Percentiles rank a stretch among this genome's conserved stretches.
These are phyloP conservation scores for Microcebus griseorufus DNA, from an alignment of 2,113 vertebrate genomes.

Conservation along the genomic window DNA sequence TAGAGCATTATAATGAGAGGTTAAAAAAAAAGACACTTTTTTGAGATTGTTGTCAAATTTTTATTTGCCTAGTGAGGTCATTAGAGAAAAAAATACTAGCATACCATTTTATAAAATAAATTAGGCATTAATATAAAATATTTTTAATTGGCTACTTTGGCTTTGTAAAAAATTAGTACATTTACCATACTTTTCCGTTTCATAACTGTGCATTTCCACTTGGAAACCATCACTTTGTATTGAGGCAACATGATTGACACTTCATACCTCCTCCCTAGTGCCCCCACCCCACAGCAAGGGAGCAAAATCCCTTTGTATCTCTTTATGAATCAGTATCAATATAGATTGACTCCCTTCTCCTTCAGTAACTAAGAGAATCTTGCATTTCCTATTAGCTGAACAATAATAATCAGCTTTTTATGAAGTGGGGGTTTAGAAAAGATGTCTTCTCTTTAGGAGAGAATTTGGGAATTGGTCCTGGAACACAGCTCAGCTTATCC, in stretches of 20 bases:
- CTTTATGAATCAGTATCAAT: neutral
- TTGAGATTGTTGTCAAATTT: neutral
- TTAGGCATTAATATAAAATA: neutral
- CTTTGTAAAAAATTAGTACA: neutral
- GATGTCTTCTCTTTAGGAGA: neutral
- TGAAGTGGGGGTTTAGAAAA: neutral
- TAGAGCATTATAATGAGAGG: neutral
- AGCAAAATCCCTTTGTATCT: neutral
- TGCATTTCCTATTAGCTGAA: neutral
- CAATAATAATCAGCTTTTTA: neutral
- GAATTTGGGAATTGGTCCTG: neutral
- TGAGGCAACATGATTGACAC: neutral
- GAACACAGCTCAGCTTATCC: neutral
- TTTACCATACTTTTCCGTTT: neutral
- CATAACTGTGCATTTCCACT: neutral
- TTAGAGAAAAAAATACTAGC: neutral
- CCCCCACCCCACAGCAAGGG: neutral
- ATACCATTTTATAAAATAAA: neutral
- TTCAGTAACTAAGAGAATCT: neutral
- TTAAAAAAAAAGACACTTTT: neutral
- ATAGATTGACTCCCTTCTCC: neutral
- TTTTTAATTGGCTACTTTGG: neutral
- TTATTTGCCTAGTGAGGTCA: neutral
- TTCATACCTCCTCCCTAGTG: neutral
- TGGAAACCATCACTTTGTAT: neutral